These are phyloP conservation scores for Bostrychus sinensis DNA, from an alignment of 2,113 vertebrate species.

Conservation along the genomic window DNA sequence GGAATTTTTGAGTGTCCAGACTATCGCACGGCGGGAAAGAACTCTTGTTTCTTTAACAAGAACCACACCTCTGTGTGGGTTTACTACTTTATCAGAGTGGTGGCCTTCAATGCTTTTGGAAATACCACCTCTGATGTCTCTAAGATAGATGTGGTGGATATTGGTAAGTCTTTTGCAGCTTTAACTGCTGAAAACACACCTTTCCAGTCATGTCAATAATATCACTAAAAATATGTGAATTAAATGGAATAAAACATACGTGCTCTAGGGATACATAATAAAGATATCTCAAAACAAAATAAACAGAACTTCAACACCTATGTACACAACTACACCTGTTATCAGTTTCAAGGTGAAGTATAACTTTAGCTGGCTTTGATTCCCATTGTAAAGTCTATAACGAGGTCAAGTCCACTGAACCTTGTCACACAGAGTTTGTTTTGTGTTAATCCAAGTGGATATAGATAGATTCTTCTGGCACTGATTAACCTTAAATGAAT, in stretches of 20 bases:
- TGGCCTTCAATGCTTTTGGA: constrained; percentile 84
- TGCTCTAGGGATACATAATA: too few relatives aligned
- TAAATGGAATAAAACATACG: too few relatives aligned
- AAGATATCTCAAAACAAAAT: too few relatives aligned
- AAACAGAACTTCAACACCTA: too few relatives aligned
- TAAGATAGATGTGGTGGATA: constrained; percentile 84
- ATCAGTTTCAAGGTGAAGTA: neutral
- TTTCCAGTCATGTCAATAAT: too few relatives aligned
- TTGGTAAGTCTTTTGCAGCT: constrained; percentile 78
- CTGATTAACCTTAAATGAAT: constrained; percentile 4
- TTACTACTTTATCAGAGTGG: constrained; percentile 84
- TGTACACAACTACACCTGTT: neutral
- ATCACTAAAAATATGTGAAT: too few relatives aligned
- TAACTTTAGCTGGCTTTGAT: neutral
- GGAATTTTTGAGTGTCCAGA: constrained; percentile 86
- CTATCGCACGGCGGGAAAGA: constrained; percentile 84
- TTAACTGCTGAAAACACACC: neutral
- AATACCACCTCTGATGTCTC: constrained; percentile 79
- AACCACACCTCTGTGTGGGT: constrained; percentile 85
- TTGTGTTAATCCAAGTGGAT: neutral
- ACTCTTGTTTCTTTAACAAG: constrained; percentile 91
- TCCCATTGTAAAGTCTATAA: neutral
- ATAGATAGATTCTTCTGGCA: constrained; percentile 2
- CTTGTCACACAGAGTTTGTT: constrained; percentile 1
- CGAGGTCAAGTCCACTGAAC: constrained; percentile 2